A percentile compares a stretch with the other conserved stretches of the same genome.
phyloP scores from a whole-genome alignment of 2,113 vertebrate species.

The Coryphaenoides rupestris region DNA sequence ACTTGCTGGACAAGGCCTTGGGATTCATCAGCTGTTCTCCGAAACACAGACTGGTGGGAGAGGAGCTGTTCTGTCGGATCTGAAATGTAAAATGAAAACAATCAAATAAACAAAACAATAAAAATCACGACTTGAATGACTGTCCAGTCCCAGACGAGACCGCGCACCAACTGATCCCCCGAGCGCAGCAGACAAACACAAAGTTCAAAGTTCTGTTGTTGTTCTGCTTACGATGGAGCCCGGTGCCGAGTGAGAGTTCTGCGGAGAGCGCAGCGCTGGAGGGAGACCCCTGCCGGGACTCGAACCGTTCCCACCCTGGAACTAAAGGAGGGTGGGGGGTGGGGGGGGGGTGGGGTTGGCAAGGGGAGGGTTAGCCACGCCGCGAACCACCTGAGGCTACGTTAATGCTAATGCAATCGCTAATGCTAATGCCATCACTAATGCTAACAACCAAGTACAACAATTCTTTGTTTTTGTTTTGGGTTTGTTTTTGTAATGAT shows the following conservation, averaged over 20 bases:
- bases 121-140: constrained; percentile 19
- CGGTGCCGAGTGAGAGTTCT: constrained; percentile 95
- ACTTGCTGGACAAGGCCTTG: constrained; percentile 91
- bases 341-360: too few relatives aligned
- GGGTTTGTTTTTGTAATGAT: not conserved
- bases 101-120: not conserved
- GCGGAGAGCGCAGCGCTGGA: constrained; percentile 89
- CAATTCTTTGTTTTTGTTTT: not conserved
- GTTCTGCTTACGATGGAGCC: constrained; percentile 84
- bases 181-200: too few relatives aligned
- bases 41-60: constrained; percentile 93
- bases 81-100: constrained; percentile 35
- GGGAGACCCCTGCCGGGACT: constrained; percentile 94
- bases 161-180: too few relatives aligned
- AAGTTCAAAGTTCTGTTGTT: too few relatives aligned
- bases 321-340: constrained; percentile 63
- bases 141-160: too few relatives aligned
- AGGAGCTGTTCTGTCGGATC: constrained; percentile 97
- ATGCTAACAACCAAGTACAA: not conserved
- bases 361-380: not conserved
- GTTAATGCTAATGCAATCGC: too few relatives aligned
- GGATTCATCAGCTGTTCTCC: constrained; percentile 87
- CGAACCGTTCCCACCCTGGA: constrained; percentile 95
- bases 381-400: too few relatives aligned
- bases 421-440: not conserved